Evolutionary conservation across 2,888 invertebrate species (phyloP).

Genomic region (Pocota personata): DNA sequence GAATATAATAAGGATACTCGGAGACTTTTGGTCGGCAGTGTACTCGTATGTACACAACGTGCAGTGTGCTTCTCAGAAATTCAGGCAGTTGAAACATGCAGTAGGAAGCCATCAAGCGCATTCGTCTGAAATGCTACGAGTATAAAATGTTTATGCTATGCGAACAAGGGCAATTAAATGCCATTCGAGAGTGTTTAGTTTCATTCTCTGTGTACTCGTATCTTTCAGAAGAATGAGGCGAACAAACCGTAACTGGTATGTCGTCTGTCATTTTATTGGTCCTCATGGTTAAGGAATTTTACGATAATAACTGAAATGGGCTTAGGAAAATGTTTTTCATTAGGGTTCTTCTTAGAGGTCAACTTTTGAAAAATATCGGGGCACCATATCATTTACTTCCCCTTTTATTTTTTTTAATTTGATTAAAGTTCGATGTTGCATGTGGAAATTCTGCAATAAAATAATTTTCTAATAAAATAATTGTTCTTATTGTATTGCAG

Average conservation of each 20-base stretch:
- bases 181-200: neutral
- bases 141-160: constrained; percentile 24
- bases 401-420: too few species aligned
- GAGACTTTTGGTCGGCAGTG: too few species aligned
- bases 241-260: constrained; percentile 3
- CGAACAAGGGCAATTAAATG: constrained; percentile 24
- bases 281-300: neutral
- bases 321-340: neutral
- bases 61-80: neutral
- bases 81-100: neutral
- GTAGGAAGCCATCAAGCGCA: neutral
- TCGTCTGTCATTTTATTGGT: constrained; percentile 4
- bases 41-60: neutral
- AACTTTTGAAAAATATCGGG: too few species aligned
- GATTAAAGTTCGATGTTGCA: too few species aligned
- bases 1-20: too few species aligned
- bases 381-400: too few species aligned
- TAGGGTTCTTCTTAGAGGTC: too few species aligned
- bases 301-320: neutral
- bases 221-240: too few species aligned
- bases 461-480: too few species aligned
- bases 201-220: neutral
- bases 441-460: too few species aligned
- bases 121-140: constrained; percentile 30
- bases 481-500: too few species aligned